Base-by-base conservation (phyloP, 2,113 vertebrate genomes). In the Athene cunicularia region DNA sequence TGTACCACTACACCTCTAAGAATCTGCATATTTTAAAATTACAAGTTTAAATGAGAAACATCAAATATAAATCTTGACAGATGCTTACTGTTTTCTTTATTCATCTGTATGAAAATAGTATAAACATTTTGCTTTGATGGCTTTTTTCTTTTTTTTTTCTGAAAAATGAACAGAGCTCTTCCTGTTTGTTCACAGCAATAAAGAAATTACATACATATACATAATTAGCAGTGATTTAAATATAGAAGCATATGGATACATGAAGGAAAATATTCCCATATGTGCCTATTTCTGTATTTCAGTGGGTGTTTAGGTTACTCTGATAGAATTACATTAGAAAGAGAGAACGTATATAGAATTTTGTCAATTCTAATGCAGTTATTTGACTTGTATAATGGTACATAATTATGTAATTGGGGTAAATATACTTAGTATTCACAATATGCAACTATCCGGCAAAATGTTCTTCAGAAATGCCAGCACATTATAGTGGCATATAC, bases 281-380 rank as follows among this genome's bases (percentile, higher is more conserved):
- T 55, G n/a, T 72, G 50, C 19, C 94, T 97, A 95, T 96, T 93
- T 86, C 35, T 80, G 71, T 93, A 68, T 92, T 88, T 93, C 87
- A 88, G 88, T 91, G 92, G 95, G 86, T 91, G 84, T 86, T 90
- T 62, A 80, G 26, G 50, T 85, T 92, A 83, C 75, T 95, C 70
- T 91, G 76, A 92, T 58, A 88, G 60, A 68, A 79, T 66, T 89
- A 47, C 60, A 84, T 92, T 95, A 89, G 59, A 91, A 84, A 72
- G n/a, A 74, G 39, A 84, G 50, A 35, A 89, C 39, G 81, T 86
- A 86, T 84, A 92, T 83, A 96, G 75, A 84, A 88, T 81, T 96
- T 96, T 92, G 39, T 86, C 86, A 95, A 80, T 97, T 97, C 75
- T 91, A 75, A 90, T 73, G 91, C 77, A 91, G 91, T 96, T 97